Conservation (phyloP, 2,113 vertebrate species). For the Chrysemys picta region DNA sequence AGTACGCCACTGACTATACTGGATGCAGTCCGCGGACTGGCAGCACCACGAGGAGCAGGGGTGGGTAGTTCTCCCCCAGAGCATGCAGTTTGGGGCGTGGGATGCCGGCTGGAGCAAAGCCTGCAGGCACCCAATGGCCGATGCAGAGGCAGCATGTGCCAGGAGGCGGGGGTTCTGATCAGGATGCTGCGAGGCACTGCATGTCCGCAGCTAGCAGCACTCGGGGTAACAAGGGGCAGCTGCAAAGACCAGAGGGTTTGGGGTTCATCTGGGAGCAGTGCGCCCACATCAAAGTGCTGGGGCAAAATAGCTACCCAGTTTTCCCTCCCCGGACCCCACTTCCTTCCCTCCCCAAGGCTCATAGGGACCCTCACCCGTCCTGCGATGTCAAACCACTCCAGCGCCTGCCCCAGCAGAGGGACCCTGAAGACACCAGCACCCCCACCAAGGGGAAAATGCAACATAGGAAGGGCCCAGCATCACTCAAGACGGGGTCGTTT, state of each 20-base stretch:
- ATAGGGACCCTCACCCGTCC: background rate
- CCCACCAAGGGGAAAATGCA: background rate
- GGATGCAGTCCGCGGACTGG: background rate
- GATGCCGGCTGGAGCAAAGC: background rate
- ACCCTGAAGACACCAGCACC: background rate
- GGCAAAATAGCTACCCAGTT: background rate
- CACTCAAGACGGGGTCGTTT: too few relatives aligned
- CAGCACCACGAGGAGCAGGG: background rate
- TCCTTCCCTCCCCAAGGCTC: background rate
- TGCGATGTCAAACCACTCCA: background rate
- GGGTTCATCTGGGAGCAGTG: background rate
- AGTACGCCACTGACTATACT: background rate
- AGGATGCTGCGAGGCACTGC: background rate
- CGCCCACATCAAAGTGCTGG: background rate
- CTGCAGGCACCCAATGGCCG: background rate
- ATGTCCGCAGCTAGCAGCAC: background rate
- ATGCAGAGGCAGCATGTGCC: background rate
- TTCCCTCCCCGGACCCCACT: background rate
- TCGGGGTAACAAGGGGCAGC: background rate
- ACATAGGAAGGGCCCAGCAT: too few relatives aligned
- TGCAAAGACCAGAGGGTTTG: background rate
- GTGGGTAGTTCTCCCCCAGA: background rate
- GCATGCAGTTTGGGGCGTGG: background rate
- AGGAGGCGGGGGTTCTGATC: background rate
- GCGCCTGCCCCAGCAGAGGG: background rate